Evolutionary conservation across 2,888 invertebrate species (phyloP).

Genomic region (Drosophila cognata): DNA sequence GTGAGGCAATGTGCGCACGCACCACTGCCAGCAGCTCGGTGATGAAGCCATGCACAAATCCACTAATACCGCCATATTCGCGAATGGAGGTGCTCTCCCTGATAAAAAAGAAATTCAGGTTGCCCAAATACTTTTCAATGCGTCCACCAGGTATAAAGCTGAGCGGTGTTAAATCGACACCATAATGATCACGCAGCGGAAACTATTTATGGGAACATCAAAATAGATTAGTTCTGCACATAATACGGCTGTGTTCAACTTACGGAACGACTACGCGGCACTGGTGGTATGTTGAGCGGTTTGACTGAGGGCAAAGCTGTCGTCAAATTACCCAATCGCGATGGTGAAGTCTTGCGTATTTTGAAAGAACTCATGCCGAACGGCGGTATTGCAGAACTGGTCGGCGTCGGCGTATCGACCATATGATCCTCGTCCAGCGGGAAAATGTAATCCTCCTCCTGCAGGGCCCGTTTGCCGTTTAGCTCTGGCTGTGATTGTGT

Average conservation of each 20-base stretch:
- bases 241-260: conserved; percentile 15
- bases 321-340: conserved; percentile 78
- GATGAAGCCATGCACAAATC: conserved; percentile 97
- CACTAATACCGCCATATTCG: conserved; percentile 96
- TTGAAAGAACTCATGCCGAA: conserved; percentile 85
- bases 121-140: conserved; percentile 93
- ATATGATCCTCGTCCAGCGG: conserved; percentile 91
- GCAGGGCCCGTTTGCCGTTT: conserved; percentile 77
- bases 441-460: conserved; percentile 93
- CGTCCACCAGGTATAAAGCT: conserved; percentile 91
- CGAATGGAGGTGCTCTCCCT: conserved; percentile 96
- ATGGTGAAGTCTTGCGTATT: conserved; percentile 86
- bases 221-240: not conserved
- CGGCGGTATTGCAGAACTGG: conserved; percentile 68
- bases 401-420: conserved; percentile 80
- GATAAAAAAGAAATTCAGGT: conserved; percentile 97
- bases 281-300: conserved; percentile 36
- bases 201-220: conserved; percentile 57
- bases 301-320: conserved; percentile 51
- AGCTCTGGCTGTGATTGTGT: conserved; percentile 61
- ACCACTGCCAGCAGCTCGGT: conserved; percentile 96
- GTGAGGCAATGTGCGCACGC: conserved; percentile 95
- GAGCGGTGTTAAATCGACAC: conserved; percentile 93
- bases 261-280: conserved; percentile 65
- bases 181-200: conserved; percentile 84